Base-by-base conservation (phyloP, 2,888 invertebrate genomes). In the Synanthedon vespiformis region DNA sequence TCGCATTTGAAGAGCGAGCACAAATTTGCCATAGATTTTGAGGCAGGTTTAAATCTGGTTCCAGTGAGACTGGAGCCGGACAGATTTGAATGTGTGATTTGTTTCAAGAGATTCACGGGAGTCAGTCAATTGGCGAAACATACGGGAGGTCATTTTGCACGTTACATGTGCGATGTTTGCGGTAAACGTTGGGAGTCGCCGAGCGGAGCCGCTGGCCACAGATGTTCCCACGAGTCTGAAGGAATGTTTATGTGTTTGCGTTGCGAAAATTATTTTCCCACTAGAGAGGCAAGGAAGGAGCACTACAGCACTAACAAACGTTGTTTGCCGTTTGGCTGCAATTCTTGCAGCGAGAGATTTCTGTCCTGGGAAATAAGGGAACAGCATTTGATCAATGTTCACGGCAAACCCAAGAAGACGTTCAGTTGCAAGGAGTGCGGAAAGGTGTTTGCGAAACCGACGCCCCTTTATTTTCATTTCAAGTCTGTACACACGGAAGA, bases 81-180 rank as follows among this genome's bases (percentile, higher is more conserved):
- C 34, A 51, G 54, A 8, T 61, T 48, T 52, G 52, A 50, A 11
- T 63, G 61, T 48, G 52, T 52, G 2, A 50, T 58, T 8, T 63
- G 63, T 51, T 40, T 40, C 10, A 57, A 58, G 49, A 55, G 49
- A 8, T 56, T 58, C 34, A 52, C 52, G 1, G 52, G 55, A n/a
- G 49, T 58, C 0, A 49, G 49, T 40, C 54, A 57, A 12, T 51
- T 61, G 12, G 55, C 52, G 8, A 51, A 50, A n/a, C 63, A 63
- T 48, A 54, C 58, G 1, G 56, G 56, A 4, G 55, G 53, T 4
- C 63, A 63, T 52, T 59, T 54, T 40, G 27, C 50, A 8, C 56
- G 52, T 11, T 50, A 55, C 22, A 59, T 62, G n/a, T 63, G 63
- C 47, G 57, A 62, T 11, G 49, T 52, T 14, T 63, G 63, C 49